Conservation (phyloP, 2,113 vertebrate genomes). For the Platichthys stellatus region DNA sequence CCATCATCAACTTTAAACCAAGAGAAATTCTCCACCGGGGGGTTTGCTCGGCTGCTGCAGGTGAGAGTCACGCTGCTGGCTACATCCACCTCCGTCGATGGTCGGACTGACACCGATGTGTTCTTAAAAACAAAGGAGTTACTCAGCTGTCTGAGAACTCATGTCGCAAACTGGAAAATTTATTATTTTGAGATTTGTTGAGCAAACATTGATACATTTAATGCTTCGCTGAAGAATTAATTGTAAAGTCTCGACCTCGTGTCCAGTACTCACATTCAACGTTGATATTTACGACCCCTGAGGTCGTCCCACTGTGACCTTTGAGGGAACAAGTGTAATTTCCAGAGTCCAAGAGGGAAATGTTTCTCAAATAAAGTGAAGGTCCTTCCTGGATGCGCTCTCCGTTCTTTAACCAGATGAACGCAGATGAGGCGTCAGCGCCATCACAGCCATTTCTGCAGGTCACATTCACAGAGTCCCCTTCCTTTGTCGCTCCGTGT, state of each 20-base stretch:
- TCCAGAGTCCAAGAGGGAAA: slow-evolving; percentile 47
- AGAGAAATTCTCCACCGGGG: slow-evolving; percentile 41
- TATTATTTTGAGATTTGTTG: no score
- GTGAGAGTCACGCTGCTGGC: slow-evolving; percentile 28
- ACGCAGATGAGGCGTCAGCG: not conserved
- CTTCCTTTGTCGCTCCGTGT: slow-evolving; percentile 18
- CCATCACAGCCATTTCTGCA: slow-evolving; percentile 39
- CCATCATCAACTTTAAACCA: slow-evolving; percentile 41
- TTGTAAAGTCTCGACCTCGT: not conserved
- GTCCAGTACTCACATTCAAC: slow-evolving; percentile 59
- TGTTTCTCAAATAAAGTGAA: slow-evolving; percentile 20
- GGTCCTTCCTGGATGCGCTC: slow-evolving; percentile 16
- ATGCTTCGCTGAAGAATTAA: not conserved
- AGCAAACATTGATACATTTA: no score
- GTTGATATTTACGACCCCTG: slow-evolving; percentile 22
- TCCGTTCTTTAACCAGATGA: slow-evolving; percentile 55
- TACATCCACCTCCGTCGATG: not conserved
- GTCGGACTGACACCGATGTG: slow-evolving; percentile 32
- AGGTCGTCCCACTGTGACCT: not conserved
- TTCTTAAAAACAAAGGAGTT: slow-evolving; percentile 36
- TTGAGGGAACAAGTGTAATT: slow-evolving; percentile 62
- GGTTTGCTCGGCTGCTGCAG: slow-evolving; percentile 62
- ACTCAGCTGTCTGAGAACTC: not conserved
- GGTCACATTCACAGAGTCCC: slow-evolving; percentile 46
- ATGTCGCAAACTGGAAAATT: not conserved